These are phyloP conservation scores for Caradrina clavipalpis DNA, from an alignment of 2,888 invertebrate genomes.

Conservation along the genomic window DNA sequence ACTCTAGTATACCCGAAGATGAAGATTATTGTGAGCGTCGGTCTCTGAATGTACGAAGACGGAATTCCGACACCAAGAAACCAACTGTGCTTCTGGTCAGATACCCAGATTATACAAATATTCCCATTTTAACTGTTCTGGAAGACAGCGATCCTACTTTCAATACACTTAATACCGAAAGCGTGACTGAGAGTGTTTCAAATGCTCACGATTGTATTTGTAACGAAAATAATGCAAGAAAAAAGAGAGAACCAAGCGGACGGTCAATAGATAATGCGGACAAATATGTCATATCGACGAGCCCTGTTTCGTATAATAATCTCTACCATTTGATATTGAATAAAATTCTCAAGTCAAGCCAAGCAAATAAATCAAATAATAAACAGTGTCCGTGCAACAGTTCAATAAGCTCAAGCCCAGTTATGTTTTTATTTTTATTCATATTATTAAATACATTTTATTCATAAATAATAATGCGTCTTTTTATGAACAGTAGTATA, in stretches of 20 bases:
- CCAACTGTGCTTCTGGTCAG: not conserved
- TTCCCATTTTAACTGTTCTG: not conserved
- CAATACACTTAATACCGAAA: not conserved
- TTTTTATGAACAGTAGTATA: conserved; percentile 13
- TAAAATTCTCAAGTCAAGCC: conserved; percentile 41
- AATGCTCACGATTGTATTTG: conserved; percentile 62
- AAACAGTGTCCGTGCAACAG: conserved; percentile 58
- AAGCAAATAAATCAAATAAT: conserved; percentile 19
- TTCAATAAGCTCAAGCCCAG: conserved; percentile 37
- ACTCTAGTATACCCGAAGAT: conserved; percentile 63
- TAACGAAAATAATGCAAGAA: conserved; percentile 59
- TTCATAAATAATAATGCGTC: conserved; percentile 19
- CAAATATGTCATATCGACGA: conserved; percentile 20
- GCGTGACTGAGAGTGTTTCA: conserved; percentile 19
- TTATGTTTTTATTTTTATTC: conserved; percentile 38
- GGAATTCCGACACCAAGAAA: conserved; percentile 67
- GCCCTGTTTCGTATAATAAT: conserved; percentile 38
- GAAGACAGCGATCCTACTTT: not conserved
- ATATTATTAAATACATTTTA: conserved; percentile 32
- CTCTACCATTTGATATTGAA: conserved; percentile 51
- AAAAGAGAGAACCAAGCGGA: conserved; percentile 64
- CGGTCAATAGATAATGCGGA: not conserved
- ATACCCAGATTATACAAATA: conserved; percentile 22
- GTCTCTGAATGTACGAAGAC: conserved; percentile 75
- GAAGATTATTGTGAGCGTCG: conserved; percentile 86